A percentile compares a stretch with the other conserved stretches of the same genome.
phyloP scores from a whole-genome alignment of 1,140 invertebrate genomes.

The Halyomorpha halys region DNA sequence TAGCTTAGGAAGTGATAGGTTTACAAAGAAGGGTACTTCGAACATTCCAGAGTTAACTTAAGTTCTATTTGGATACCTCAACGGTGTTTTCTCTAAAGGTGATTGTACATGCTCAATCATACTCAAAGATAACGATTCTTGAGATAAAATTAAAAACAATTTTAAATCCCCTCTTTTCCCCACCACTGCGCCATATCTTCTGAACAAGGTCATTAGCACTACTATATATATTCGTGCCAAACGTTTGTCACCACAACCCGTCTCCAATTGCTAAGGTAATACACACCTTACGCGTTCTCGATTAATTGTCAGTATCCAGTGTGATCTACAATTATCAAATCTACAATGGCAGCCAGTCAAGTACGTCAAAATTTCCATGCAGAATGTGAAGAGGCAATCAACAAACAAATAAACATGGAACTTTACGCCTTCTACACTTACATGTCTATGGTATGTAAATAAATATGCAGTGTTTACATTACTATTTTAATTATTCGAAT shows the following conservation, averaged over 20 bases:
- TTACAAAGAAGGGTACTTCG: no score
- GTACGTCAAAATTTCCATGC: conserved; percentile 34
- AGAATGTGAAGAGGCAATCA: conserved; percentile 65
- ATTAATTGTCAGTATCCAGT: conserved; percentile 31
- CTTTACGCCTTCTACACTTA: conserved; percentile 75
- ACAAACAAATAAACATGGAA: conserved; percentile 84
- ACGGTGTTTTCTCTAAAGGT: no score
- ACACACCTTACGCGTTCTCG: neutral
- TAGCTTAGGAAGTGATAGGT: no score
- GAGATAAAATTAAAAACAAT: neutral
- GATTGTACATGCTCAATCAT: no score
- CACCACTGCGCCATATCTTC: neutral
- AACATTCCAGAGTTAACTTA: no score
- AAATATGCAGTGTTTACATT: no score
- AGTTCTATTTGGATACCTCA: no score
- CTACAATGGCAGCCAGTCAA: conserved; percentile 30
- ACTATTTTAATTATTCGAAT: neutral
- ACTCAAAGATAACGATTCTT: no score
- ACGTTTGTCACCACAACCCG: neutral
- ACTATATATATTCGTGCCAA: neutral
- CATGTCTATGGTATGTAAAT: conserved; percentile 61
- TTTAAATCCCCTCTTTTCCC: neutral
- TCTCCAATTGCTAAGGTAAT: neutral
- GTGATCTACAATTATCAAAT: conserved; percentile 30
- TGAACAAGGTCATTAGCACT: neutral